A percentile compares a stretch with the other conserved stretches of the same genome.
Evolutionary conservation across 2,797 vertebrate genomes (phyloP).

Genomic region (Micropoecilia bifurca): DNA sequence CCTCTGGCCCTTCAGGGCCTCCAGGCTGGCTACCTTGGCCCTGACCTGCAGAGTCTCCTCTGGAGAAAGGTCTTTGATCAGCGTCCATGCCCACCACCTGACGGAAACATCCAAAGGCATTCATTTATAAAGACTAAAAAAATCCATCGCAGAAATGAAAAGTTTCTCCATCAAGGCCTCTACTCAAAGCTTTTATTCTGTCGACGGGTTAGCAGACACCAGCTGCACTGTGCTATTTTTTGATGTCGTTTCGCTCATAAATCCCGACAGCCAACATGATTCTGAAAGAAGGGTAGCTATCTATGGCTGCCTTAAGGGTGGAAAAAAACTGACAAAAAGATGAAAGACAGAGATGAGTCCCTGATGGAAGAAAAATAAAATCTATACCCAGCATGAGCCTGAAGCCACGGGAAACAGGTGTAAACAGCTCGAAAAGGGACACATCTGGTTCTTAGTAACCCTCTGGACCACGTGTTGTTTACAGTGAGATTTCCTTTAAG

Average conservation of each 20-base stretch:
- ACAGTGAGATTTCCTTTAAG: constrained; percentile 16
- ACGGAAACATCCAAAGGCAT: constrained; percentile 30
- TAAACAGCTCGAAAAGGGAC: constrained; percentile 58
- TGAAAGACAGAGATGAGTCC: constrained; percentile 63
- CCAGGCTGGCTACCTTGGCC: constrained; percentile 93
- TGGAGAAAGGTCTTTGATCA: constrained; percentile 90
- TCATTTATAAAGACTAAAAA: constrained; percentile 13
- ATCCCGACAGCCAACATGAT: constrained; percentile 53
- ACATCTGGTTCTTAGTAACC: constrained; percentile 56
- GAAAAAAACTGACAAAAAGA: constrained; percentile 47
- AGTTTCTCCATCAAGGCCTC: constrained; percentile 13
- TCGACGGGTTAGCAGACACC: constrained; percentile 11
- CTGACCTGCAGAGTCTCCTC: constrained; percentile 89
- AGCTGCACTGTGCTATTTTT: constrained; percentile 20
- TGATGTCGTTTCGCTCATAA: constrained; percentile 40
- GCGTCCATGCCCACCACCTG: constrained; percentile 94
- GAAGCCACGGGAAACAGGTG: constrained; percentile 62
- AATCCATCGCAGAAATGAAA: constrained; percentile 7
- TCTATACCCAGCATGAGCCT: constrained; percentile 60
- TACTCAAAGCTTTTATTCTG: background rate
- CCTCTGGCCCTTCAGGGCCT: constrained; percentile 92
- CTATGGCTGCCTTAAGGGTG: constrained; percentile 28
- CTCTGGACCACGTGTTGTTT: constrained; percentile 24
- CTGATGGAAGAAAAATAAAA: constrained; percentile 63
- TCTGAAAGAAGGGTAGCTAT: constrained; percentile 39